Evolutionary conservation across 2,888 invertebrate genomes (phyloP).

Genomic region (Eueremaeus valkanovi): DNA sequence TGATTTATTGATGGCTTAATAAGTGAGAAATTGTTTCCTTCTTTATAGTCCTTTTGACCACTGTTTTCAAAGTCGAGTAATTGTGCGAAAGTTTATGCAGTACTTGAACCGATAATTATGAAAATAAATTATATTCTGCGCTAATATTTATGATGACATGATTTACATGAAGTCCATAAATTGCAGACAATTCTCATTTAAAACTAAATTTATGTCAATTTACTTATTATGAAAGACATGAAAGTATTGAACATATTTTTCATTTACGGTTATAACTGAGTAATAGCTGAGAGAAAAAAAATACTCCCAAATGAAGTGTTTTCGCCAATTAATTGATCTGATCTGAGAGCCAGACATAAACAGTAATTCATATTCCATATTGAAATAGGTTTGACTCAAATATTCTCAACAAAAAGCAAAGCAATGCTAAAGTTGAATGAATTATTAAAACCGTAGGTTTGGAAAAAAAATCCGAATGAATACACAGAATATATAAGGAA

Average conservation of each 20-base stretch:
- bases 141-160: background rate
- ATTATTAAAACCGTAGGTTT: background rate
- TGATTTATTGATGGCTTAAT: conserved; percentile 6
- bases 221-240: background rate
- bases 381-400: background rate
- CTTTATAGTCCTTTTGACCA: background rate
- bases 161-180: background rate
- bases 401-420: no score
- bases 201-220: background rate
- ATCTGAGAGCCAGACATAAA: background rate
- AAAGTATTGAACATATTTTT: background rate
- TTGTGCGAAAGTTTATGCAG: background rate
- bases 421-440: background rate
- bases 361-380: background rate
- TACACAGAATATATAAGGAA: background rate
- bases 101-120: background rate
- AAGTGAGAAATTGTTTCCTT: background rate
- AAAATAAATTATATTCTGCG: background rate
- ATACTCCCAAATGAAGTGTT: background rate
- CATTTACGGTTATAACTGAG: background rate
- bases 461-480: background rate
- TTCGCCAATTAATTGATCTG: background rate
- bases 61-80: background rate
- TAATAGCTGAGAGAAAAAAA: background rate
- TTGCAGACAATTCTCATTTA: background rate